These are phyloP conservation scores for Synodontis membranacea DNA, from an alignment of 2,113 vertebrate species.

Conservation along the genomic window DNA sequence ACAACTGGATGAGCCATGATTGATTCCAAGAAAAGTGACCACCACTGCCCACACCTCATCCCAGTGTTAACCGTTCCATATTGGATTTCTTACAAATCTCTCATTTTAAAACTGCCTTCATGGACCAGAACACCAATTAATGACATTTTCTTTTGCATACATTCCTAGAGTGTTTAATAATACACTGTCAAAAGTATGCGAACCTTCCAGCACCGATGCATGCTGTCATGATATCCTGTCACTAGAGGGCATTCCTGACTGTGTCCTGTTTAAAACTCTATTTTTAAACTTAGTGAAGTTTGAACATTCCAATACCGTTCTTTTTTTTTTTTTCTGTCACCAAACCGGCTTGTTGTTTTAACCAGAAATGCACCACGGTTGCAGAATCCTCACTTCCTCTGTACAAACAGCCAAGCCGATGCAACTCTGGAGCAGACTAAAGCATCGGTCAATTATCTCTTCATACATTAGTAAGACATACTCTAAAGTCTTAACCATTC, in stretches of 20 bases:
- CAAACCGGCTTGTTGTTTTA: slow-evolving; percentile 67
- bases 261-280: not conserved
- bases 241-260: slow-evolving; percentile 46
- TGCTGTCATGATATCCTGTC: not conserved
- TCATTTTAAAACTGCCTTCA: not conserved
- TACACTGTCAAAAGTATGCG: not conserved
- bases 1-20: not conserved
- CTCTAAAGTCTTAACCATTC: slow-evolving; percentile 14
- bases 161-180: not conserved
- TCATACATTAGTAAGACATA: slow-evolving; percentile 19
- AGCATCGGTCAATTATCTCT: slow-evolving; percentile 6
- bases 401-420: not conserved
- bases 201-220: not conserved
- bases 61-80: not conserved
- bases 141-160: not conserved
- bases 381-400: not conserved
- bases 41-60: not conserved
- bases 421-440: slow-evolving; percentile 45
- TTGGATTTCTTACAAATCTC: not conserved
- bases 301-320: slow-evolving; percentile 67
- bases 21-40: not conserved
- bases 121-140: not conserved
- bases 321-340: slow-evolving; percentile 72
- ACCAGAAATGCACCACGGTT: slow-evolving; percentile 60
- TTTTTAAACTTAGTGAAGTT: slow-evolving; percentile 57